Conservation (phyloP, 2,113 vertebrate species). For the Antechinus flavipes region DNA sequence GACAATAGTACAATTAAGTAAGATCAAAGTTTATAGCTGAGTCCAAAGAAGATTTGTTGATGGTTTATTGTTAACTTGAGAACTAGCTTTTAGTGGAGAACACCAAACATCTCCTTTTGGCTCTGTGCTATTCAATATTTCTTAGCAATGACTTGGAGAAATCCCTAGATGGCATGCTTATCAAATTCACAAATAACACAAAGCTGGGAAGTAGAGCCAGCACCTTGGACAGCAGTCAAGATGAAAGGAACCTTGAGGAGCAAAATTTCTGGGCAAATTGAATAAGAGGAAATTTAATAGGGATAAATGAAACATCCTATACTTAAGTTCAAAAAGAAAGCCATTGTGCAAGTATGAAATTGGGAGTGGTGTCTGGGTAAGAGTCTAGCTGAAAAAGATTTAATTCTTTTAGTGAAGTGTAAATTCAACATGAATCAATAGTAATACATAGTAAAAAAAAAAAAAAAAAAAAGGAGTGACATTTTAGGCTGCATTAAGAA, state of each 20-base stretch:
- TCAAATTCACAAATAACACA: not conserved
- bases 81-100: not conserved
- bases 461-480: not conserved
- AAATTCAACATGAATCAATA: not conserved
- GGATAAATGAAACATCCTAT: not conserved
- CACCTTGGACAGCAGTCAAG: not conserved
- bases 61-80: not conserved
- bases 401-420: not conserved
- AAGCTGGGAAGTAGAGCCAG: not conserved
- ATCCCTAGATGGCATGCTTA: not conserved
- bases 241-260: not conserved
- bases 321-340: not conserved
- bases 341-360: not conserved
- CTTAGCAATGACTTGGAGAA: not conserved
- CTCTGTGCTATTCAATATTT: not conserved
- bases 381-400: not conserved
- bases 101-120: not conserved
- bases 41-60: not conserved
- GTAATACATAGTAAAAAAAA: not conserved
- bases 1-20: not conserved
- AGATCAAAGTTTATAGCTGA: not conserved
- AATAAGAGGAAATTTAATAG: not conserved
- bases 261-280: not conserved
- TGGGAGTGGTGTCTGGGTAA: not conserved
- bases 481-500: too few species aligned